Conservation (phyloP, 2,888 invertebrate species). For the Cataglyphis livida region DNA sequence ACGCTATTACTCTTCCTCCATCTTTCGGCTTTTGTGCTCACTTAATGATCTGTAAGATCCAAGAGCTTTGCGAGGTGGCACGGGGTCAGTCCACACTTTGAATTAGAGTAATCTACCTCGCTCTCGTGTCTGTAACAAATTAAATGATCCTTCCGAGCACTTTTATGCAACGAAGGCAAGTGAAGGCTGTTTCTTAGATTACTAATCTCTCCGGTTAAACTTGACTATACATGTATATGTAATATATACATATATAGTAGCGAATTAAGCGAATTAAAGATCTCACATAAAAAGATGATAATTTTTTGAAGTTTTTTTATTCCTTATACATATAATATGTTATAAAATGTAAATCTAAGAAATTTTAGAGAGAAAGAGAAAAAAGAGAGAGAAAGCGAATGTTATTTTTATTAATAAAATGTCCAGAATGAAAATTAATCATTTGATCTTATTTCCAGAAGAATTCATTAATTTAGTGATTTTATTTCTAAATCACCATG, state of each 20-base stretch:
- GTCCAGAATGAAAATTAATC: background rate
- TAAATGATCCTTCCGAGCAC: conserved; percentile 44
- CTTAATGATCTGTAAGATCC: conserved; percentile 59
- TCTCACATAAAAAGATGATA: background rate
- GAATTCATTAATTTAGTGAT: conserved; percentile 8
- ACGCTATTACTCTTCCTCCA: conserved; percentile 46
- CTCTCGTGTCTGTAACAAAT: conserved; percentile 42
- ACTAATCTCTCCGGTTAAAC: background rate
- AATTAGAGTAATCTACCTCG: conserved; percentile 58
- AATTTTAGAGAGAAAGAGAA: background rate
- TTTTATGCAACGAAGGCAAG: conserved; percentile 18
- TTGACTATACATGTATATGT: background rate
- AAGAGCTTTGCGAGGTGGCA: conserved; percentile 48
- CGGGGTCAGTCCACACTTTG: conserved; percentile 50
- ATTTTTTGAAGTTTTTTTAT: background rate
- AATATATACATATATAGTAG: background rate
- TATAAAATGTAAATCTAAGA: background rate
- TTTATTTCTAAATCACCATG: background rate
- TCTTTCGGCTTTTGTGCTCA: conserved; percentile 58
- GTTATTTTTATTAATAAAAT: background rate
- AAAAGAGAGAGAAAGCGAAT: background rate
- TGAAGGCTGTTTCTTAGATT: background rate
- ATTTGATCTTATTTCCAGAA: background rate
- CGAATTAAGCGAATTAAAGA: background rate
- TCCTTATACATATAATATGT: background rate